A percentile compares a stretch with the other conserved stretches of the same genome.
These are phyloP conservation scores for Chironomus riparius DNA, from an alignment of 2,888 invertebrate species.

Conservation along the genomic window DNA sequence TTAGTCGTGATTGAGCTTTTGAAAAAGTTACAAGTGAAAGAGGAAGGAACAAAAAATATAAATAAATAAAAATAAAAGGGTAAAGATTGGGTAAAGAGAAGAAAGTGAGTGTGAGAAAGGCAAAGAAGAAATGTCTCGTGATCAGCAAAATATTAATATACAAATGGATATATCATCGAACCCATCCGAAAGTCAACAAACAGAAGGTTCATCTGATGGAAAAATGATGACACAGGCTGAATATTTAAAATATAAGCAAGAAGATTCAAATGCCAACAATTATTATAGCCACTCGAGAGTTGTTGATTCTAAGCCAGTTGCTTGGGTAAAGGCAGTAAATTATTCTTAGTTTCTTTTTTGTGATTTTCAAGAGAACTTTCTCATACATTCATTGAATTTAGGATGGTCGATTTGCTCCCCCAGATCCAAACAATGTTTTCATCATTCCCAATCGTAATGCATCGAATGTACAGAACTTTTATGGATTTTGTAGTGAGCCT, in stretches of 20 bases:
- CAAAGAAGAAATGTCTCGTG: conserved; percentile 5
- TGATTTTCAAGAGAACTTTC: too few relatives aligned
- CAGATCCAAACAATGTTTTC: conserved; percentile 35
- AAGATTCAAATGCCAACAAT: conserved; percentile 36
- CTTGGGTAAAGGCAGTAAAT: conserved; percentile 32
- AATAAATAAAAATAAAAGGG: too few relatives aligned
- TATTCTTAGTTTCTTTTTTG: neutral
- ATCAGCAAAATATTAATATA: conserved; percentile 6
- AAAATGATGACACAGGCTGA: conserved; percentile 20
- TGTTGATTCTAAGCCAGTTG: conserved; percentile 37
- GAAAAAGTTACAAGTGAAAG: neutral
- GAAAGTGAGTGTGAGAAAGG: neutral
- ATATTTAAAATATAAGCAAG: conserved; percentile 22
- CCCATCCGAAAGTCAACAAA: conserved; percentile 4
- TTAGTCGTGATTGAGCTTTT: conserved; percentile 16
- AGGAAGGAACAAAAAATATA: neutral
- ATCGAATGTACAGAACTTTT: conserved; percentile 38
- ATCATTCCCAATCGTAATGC: conserved; percentile 34
- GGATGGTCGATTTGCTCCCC: conserved; percentile 36
- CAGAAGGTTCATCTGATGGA: neutral
- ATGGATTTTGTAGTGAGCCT: conserved; percentile 36
- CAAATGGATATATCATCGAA: neutral
- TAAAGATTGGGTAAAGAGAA: neutral
- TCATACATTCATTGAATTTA: neutral
- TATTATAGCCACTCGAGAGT: conserved; percentile 39